Percentiles rank a stretch among this genome's conserved stretches.
Evolutionary conservation across 2,888 invertebrate genomes (phyloP).

Genomic region (Hyposoter dolosus): DNA sequence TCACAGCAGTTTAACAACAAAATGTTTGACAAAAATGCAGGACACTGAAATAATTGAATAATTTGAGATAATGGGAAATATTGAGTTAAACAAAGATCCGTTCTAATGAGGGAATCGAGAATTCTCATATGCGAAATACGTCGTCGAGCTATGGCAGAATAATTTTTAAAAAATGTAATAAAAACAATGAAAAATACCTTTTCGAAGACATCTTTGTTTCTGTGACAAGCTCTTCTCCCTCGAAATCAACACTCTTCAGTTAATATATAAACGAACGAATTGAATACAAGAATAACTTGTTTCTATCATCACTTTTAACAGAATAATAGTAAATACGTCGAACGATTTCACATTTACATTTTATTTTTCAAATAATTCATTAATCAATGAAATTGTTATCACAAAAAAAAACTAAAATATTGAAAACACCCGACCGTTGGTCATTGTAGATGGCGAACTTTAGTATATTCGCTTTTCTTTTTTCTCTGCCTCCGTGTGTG

Average conservation of each 20-base stretch:
- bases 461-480: slow-evolving; percentile 46
- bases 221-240: slow-evolving; percentile 75
- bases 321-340: slow-evolving; percentile 74
- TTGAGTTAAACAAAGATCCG: neutral
- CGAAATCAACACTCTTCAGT: slow-evolving; percentile 76
- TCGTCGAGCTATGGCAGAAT: neutral
- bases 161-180: slow-evolving; percentile 32
- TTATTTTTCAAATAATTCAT: slow-evolving; percentile 71
- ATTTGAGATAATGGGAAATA: neutral
- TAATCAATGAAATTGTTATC: slow-evolving; percentile 80
- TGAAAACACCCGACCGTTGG: slow-evolving; percentile 79
- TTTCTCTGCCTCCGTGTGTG: neutral
- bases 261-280: slow-evolving; percentile 74
- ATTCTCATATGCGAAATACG: neutral
- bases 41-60: neutral
- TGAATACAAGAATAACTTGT: slow-evolving; percentile 72
- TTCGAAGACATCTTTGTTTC: slow-evolving; percentile 84
- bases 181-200: slow-evolving; percentile 82
- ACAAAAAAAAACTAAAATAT: slow-evolving; percentile 77
- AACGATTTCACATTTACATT: slow-evolving; percentile 78
- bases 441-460: slow-evolving; percentile 78
- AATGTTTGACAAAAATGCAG: neutral
- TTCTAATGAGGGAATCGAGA: neutral
- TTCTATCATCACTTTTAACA: slow-evolving; percentile 69
- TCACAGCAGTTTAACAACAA: slow-evolving; percentile 18